Conservation (phyloP, 2,113 vertebrate genomes). For the Leiothrix lutea region DNA sequence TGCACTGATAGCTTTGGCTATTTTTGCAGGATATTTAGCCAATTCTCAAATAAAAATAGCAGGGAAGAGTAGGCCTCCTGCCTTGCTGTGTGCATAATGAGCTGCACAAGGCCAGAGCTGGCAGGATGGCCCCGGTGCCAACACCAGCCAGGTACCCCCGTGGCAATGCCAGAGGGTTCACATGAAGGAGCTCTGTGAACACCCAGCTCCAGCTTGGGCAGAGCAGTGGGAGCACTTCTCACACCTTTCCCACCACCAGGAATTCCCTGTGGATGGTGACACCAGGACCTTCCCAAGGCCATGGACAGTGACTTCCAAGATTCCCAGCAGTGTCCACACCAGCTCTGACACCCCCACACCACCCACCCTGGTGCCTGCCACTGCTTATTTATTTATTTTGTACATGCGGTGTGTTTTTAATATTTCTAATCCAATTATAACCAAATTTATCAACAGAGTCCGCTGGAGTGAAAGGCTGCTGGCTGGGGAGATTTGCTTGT, state of each 20-base stretch:
- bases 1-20: neutral
- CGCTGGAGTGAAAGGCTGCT: constrained; percentile 63
- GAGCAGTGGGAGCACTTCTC: neutral
- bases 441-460: constrained; percentile 69
- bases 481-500: constrained; percentile 66
- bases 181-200: rapidly evolving
- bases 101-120: neutral
- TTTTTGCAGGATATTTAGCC: neutral
- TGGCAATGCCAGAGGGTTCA: neutral
- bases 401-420: constrained; percentile 44
- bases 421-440: constrained; percentile 70
- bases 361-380: neutral
- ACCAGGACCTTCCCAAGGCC: neutral
- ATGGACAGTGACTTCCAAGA: neutral
- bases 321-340: rapidly evolving
- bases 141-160: rapidly evolving
- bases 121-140: rapidly evolving
- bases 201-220: neutral
- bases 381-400: constrained; percentile 30
- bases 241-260: rapidly evolving
- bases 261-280: rapidly evolving
- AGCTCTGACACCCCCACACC: neutral
- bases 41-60: neutral
- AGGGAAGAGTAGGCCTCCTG: neutral
- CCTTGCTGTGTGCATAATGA: neutral